These are phyloP conservation scores for Brachynemurus nebulosus DNA, from an alignment of 2,888 invertebrate genomes.

Conservation along the genomic window DNA sequence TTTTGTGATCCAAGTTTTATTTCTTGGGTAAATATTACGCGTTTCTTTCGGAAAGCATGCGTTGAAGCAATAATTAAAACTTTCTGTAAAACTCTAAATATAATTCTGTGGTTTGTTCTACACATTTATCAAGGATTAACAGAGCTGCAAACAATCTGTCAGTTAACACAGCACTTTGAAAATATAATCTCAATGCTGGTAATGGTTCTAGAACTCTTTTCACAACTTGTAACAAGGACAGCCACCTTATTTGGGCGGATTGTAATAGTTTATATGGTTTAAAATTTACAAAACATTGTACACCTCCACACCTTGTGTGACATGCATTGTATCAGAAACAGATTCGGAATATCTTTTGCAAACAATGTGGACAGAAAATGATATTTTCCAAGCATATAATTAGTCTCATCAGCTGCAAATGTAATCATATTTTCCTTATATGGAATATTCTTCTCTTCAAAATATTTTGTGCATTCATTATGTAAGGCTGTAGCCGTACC, in stretches of 20 bases:
- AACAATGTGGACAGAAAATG: conserved; percentile 22
- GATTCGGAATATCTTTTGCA: conserved; percentile 20
- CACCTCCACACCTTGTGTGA: conserved; percentile 23
- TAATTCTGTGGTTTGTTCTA: conserved; percentile 5
- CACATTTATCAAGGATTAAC: conserved; percentile 2
- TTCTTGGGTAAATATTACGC: too few species aligned
- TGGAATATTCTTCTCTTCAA: conserved; percentile 11
- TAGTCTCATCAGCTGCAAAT: conserved; percentile 15
- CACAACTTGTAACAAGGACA: conserved; percentile 7
- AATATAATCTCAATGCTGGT: conserved; percentile 1
- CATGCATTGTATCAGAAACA: conserved; percentile 24
- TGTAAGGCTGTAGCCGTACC: conserved; percentile 9
- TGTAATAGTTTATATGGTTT: conserved; percentile 3
- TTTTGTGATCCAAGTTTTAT: too few species aligned
- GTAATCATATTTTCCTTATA: conserved; percentile 14
- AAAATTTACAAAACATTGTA: conserved; percentile 17
- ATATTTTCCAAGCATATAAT: conserved; percentile 13
- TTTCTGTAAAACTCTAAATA: conserved; percentile 11
- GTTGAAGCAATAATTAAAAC: too few species aligned
- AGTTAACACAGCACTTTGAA: conserved; percentile 5
- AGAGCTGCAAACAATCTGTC: conserved; percentile 6
- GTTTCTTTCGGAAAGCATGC: too few species aligned
- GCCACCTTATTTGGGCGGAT: conserved; percentile 8
- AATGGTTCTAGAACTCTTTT: conserved; percentile 2
- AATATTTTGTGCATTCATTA: conserved; percentile 9